Evolutionary conservation across 2,113 vertebrate genomes (phyloP).

Genomic region (Macquaria australasica): DNA sequence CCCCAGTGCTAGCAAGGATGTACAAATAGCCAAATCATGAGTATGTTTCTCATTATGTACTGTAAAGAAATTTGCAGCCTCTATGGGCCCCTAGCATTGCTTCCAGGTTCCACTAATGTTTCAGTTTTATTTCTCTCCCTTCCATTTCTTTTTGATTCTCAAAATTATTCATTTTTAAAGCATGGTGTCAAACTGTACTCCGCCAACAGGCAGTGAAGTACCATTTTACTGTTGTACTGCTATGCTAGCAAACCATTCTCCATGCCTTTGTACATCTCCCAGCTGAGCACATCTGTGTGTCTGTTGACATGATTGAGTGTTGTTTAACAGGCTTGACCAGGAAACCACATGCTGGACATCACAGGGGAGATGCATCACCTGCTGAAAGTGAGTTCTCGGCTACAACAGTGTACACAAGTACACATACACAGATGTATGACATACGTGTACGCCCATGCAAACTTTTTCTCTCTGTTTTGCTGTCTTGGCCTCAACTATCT

Average conservation of each 20-base stretch:
- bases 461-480: constrained; percentile 5
- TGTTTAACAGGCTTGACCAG: constrained; percentile 74
- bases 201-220: background rate
- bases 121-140: background rate
- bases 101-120: background rate
- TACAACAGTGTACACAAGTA: constrained; percentile 37
- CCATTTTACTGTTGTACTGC: background rate
- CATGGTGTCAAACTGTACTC: background rate
- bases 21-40: background rate
- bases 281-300: constrained; percentile 73
- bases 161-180: background rate
- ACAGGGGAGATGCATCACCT: constrained; percentile 76
- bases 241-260: constrained; percentile 26
- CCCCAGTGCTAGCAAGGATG: too few relatives aligned
- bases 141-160: constrained; percentile 19
- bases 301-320: constrained; percentile 71
- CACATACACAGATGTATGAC: constrained; percentile 55
- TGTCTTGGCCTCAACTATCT: background rate
- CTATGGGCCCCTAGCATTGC: background rate
- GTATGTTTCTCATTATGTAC: background rate
- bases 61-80: background rate
- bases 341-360: constrained; percentile 79
- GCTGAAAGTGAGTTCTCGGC: constrained; percentile 65
- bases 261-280: constrained; percentile 45
- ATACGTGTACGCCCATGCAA: constrained; percentile 16